Base-by-base conservation (phyloP, 2,113 vertebrate genomes). In the Polypterus senegalus region DNA sequence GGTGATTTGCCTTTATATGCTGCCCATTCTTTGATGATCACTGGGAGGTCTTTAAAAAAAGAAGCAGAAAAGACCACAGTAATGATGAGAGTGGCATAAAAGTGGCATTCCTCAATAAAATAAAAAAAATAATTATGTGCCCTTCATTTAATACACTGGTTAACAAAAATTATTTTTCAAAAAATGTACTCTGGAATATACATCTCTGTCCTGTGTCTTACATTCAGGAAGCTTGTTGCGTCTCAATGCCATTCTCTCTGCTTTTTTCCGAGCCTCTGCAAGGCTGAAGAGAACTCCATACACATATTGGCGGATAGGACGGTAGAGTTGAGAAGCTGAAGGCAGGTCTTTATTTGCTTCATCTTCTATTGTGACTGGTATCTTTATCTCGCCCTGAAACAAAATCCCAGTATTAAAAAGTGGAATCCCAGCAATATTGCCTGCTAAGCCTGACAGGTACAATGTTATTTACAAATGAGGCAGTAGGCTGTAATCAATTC, bases 231-330 rank as follows among this genome's bases (percentile, higher is more conserved):
- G 87, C 78, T 89, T 83, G 86, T 92, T 93, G 77, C 90, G 93
- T 74, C 92, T 91, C 82, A 93, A 87, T 75, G 92, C 89, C 61
- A 92, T 85, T 70, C 92, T 88, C 79, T 97, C 92, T 5, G 88
- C 90, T 85, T 88, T 96, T 86, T 93, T 97, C 77, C 89, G 91
- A 83, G 83, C 89, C 83, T 97, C 92, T 47, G 92, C 90, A 80
- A 96, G 86, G 75, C 94, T 97, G 83, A 97, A 97, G 78, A 97
- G 90, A 68, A 97, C 91, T 74, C 94, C 93, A 77, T 97, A 97
- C 83, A 97, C 91, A 84, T 90, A 92, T 73, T 97, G 94, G 74
- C 93, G 92, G 70, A 95, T 82, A 60, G 94, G 91, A 71, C 92
- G 85, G 78, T 91, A 97, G 71, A 97, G 88, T 74, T 94, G 88